phyloP scores from a whole-genome alignment of 1,140 invertebrate species.

The Eubasilissa regina region DNA sequence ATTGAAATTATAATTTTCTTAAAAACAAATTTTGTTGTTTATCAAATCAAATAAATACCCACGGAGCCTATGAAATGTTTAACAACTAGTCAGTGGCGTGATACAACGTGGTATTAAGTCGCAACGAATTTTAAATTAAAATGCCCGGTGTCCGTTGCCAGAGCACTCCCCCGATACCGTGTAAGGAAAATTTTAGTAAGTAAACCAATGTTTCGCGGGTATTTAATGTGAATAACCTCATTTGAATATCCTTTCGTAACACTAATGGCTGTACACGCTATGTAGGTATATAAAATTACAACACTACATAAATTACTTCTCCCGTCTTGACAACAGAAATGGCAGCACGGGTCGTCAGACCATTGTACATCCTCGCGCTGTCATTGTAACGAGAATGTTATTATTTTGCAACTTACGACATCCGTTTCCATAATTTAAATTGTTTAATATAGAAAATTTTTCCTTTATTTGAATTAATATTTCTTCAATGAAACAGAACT shows the following conservation, averaged over 20 bases:
- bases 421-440: not conserved
- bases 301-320: not conserved
- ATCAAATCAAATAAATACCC: too few species aligned
- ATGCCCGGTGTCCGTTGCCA: not conserved
- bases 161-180: not conserved
- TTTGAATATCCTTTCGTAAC: constrained; percentile 29
- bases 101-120: too few species aligned
- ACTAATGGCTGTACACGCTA: not conserved
- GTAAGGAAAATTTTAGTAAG: not conserved
- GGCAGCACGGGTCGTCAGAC: not conserved
- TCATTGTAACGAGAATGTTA: not conserved
- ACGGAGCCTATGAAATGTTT: too few species aligned
- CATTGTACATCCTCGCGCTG: not conserved
- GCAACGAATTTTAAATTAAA: too few species aligned
- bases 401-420: not conserved
- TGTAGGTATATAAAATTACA: not conserved
- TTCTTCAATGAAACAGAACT: too few species aligned
- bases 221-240: constrained; percentile 4
- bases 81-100: too few species aligned
- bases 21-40: too few species aligned
- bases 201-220: not conserved
- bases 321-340: not conserved
- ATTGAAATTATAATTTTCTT: too few species aligned
- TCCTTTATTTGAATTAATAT: too few species aligned
- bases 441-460: too few species aligned